Evolutionary conservation across 2,113 vertebrate genomes (phyloP).

Genomic region (Odocoileus virginianus): DNA sequence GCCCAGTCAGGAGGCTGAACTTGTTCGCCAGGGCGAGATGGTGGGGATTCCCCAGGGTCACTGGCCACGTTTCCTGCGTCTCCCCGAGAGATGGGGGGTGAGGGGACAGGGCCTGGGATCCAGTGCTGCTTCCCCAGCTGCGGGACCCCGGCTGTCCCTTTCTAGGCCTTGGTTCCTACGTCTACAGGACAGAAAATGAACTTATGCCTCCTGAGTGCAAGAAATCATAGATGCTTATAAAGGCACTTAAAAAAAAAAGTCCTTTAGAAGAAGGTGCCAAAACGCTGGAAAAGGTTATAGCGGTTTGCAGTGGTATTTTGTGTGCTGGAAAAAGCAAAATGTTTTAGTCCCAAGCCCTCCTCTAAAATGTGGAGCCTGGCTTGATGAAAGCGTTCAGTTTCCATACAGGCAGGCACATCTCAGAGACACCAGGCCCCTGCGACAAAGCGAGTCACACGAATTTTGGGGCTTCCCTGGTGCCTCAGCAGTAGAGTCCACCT

Average conservation of each 20-base stretch:
- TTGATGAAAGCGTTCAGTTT: background rate
- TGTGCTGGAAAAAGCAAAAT: background rate
- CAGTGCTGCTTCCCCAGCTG: background rate
- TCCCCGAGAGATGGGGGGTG: background rate
- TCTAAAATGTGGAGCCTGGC: background rate
- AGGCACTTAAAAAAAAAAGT: background rate
- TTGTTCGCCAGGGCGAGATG: background rate
- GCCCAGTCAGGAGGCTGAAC: background rate
- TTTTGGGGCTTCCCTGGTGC: background rate
- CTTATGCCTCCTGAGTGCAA: background rate
- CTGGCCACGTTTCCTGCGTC: background rate
- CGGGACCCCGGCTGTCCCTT: background rate
- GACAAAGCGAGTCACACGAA: background rate
- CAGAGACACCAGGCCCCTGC: background rate
- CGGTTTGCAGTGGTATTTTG: background rate
- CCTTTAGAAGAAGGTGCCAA: background rate
- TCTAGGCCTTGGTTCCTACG: background rate
- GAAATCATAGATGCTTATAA: background rate
- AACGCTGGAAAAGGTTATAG: background rate
- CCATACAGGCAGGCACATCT: background rate
- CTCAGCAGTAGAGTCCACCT: background rate
- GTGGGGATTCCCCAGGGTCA: background rate
- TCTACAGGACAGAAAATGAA: background rate
- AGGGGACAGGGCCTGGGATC: background rate
- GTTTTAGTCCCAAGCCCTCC: background rate